A percentile compares a stretch with the other conserved stretches of the same genome.
phyloP scores from a whole-genome alignment of 2,113 vertebrate genomes.

The Epinephelus fuscoguttatus region DNA sequence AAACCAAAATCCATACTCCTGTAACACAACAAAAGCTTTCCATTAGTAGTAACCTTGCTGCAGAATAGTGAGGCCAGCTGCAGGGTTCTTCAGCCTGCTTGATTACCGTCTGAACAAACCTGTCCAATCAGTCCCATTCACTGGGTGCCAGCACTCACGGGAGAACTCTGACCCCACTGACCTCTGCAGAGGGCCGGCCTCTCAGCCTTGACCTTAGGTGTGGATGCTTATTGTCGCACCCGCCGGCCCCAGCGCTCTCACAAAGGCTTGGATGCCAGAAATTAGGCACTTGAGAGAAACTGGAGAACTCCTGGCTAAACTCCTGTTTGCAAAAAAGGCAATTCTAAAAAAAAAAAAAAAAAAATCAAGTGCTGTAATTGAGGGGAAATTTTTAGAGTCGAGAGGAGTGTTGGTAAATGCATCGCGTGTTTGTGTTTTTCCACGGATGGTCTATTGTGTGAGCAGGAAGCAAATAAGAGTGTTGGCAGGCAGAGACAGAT shows the following conservation, averaged over 20 bases:
- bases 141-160: slow-evolving; percentile 45
- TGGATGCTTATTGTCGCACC: slow-evolving; percentile 62
- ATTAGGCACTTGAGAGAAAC: slow-evolving; percentile 72
- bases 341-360: slow-evolving; percentile 66
- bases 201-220: slow-evolving; percentile 82
- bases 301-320: slow-evolving; percentile 64
- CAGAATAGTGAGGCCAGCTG: slow-evolving; percentile 69
- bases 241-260: slow-evolving; percentile 29
- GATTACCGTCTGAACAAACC: slow-evolving; percentile 78
- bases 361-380: slow-evolving; percentile 81
- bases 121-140: slow-evolving; percentile 81
- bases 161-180: slow-evolving; percentile 58
- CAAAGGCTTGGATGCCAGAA: slow-evolving; percentile 61
- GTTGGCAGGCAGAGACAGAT: slow-evolving; percentile 5
- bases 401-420: slow-evolving; percentile 50
- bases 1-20: slow-evolving; percentile 15
- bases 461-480: slow-evolving; percentile 18
- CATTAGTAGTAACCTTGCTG: slow-evolving; percentile 40
- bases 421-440: slow-evolving; percentile 44
- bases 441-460: slow-evolving; percentile 3
- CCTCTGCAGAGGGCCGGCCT: slow-evolving; percentile 59
- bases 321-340: slow-evolving; percentile 54
- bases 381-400: slow-evolving; percentile 54
- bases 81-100: slow-evolving; percentile 70
- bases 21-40: slow-evolving; percentile 35